phyloP scores from a whole-genome alignment of 2,888 invertebrate species.

The Amiota communis region DNA sequence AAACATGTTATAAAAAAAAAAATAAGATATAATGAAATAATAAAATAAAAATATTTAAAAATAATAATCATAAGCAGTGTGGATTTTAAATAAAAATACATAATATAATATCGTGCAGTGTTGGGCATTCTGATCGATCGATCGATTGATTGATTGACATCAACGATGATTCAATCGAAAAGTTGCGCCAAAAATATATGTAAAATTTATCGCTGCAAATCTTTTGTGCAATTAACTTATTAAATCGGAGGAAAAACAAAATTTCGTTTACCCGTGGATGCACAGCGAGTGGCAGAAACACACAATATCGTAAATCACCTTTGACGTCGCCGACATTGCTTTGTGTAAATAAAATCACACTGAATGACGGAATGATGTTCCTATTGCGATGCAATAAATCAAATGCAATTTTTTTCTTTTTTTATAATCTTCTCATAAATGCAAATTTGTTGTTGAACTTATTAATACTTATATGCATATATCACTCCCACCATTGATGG shows the following conservation, averaged over 20 bases:
- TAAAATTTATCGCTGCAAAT: conserved; percentile 48
- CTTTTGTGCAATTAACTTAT: conserved; percentile 12
- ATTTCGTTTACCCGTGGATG: conserved; percentile 16
- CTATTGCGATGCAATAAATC: too few species aligned
- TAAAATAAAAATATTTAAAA: neutral
- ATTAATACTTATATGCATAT: too few species aligned
- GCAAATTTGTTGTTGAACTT: too few species aligned
- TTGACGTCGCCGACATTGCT: too few species aligned
- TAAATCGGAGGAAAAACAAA: conserved; percentile 16
- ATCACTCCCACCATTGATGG: too few species aligned
- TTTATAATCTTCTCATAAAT: too few species aligned
- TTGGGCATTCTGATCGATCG: neutral
- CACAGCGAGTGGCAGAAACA: conserved; percentile 1
- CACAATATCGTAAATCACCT: neutral
- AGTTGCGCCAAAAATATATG: conserved; percentile 50
- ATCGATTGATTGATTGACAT: conserved; percentile 47
- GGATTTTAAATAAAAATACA: conserved; percentile 33
- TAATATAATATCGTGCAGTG: too few species aligned
- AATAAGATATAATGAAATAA: neutral
- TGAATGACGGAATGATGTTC: too few species aligned
- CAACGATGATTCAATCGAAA: conserved; percentile 29
- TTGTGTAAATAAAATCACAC: too few species aligned
- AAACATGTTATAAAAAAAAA: neutral
- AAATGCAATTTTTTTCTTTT: too few species aligned
- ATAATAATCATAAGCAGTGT: conserved; percentile 54